Percentiles rank a stretch among this genome's conserved stretches.
These are phyloP conservation scores for Astreopora myriophthalma DNA, from an alignment of 64 coral and sea anemone species.

Conservation along the genomic window DNA sequence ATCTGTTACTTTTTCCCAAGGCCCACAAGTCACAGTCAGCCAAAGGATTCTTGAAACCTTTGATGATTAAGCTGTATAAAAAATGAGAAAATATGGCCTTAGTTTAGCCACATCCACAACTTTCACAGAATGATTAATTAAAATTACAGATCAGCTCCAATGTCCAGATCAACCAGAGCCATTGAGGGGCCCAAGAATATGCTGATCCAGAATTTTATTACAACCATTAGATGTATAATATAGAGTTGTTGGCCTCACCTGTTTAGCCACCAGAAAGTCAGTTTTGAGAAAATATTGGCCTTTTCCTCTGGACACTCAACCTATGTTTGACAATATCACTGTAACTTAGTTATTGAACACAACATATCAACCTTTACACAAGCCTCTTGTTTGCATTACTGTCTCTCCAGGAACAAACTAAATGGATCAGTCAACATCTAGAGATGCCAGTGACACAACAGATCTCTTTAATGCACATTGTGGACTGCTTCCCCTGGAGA, in stretches of 20 bases:
- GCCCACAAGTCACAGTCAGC: constrained; percentile 83
- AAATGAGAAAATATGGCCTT: background rate
- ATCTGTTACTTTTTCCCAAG: constrained; percentile 69
- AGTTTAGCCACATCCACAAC: background rate
- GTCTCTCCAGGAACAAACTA: too few species aligned
- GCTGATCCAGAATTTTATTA: background rate
- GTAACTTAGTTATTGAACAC: too few species aligned
- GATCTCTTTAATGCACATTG: too few species aligned
- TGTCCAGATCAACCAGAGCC: too few species aligned
- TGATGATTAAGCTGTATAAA: constrained; percentile 54
- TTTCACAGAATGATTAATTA: too few species aligned
- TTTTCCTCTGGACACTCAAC: constrained; percentile 69
- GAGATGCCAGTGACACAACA: too few species aligned
- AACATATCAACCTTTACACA: background rate
- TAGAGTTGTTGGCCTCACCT: constrained; percentile 8
- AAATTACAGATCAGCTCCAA: too few species aligned
- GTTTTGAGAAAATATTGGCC: constrained; percentile 78
- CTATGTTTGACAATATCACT: constrained; percentile 10
- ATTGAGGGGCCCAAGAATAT: background rate
- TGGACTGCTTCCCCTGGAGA: too few species aligned
- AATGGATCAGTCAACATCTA: too few species aligned
- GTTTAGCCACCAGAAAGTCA: constrained; percentile 90
- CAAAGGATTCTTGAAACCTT: constrained; percentile 75
- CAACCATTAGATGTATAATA: background rate
- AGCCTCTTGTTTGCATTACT: too few species aligned